These are phyloP conservation scores for Adelphocoris suturalis DNA, from an alignment of 2,888 invertebrate genomes.

Conservation along the genomic window DNA sequence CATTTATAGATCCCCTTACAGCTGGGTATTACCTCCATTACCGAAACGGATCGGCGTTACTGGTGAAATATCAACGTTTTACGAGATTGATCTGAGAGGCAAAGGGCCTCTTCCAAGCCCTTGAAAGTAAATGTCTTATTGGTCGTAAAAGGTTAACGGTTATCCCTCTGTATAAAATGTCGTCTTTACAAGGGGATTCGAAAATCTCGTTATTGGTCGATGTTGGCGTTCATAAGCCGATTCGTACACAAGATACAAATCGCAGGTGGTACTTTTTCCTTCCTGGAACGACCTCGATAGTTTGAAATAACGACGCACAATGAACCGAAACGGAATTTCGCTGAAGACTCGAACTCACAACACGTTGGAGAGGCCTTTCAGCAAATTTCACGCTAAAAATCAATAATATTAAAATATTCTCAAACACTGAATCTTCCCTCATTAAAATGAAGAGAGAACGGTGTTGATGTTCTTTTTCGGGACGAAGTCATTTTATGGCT, in stretches of 20 bases:
- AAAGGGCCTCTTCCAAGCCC: not conserved
- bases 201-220: not conserved
- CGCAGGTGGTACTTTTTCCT: no score
- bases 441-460: no score
- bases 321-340: no score
- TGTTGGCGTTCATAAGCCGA: conserved; percentile 5
- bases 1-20: not conserved
- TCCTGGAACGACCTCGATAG: no score
- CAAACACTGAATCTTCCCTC: no score
- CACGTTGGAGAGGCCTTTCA: no score
- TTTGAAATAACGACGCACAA: no score
- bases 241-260: not conserved
- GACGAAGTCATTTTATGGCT: no score
- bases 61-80: conserved; percentile 18
- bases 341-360: no score
- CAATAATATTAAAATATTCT: no score
- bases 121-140: not conserved
- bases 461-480: no score
- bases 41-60: conserved; percentile 14
- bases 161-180: not conserved
- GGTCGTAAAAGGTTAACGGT: not conserved
- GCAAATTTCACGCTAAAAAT: no score
- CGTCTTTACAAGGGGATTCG: conserved; percentile 7
- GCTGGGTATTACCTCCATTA: conserved; percentile 1
- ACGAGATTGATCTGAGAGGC: not conserved